Conservation (phyloP, 1,140 invertebrate species). For the Drosophila arawakana region DNA sequence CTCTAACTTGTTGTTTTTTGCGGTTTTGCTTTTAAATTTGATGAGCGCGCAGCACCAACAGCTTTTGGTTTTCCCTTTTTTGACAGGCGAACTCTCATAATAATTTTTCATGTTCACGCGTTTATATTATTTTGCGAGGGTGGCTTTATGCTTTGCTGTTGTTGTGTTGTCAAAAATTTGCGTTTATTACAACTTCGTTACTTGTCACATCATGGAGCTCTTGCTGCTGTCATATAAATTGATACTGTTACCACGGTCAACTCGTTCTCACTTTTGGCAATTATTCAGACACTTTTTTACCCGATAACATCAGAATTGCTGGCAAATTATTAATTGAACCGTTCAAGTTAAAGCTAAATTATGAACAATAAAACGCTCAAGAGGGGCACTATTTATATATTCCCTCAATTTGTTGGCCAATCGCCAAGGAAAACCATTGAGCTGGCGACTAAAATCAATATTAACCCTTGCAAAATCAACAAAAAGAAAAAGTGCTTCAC, state of each 20-base stretch:
- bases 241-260: not conserved
- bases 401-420: slow-evolving; percentile 6
- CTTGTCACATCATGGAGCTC: slow-evolving; percentile 40
- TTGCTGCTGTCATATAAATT: slow-evolving; percentile 26
- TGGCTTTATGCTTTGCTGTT: slow-evolving; percentile 35
- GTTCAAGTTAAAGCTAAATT: slow-evolving; percentile 24
- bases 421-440: slow-evolving; percentile 56
- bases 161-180: slow-evolving; percentile 42
- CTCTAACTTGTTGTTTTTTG: slow-evolving; percentile 8
- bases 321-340: slow-evolving; percentile 33
- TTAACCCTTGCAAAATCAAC: slow-evolving; percentile 61
- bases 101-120: slow-evolving; percentile 54
- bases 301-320: slow-evolving; percentile 34
- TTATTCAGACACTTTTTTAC: not conserved
- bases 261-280: not conserved
- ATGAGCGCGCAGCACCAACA: not conserved
- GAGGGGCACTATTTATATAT: not conserved
- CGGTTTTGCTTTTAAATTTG: slow-evolving; percentile 48
- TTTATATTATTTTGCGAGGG: slow-evolving; percentile 28
- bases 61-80: slow-evolving; percentile 20
- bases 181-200: slow-evolving; percentile 42
- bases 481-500: slow-evolving; percentile 31
- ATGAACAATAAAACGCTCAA: slow-evolving; percentile 40
- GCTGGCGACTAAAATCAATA: slow-evolving; percentile 67
- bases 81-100: slow-evolving; percentile 34